Evolutionary conservation across 1,140 invertebrate species (phyloP), one percentile per base, ranked within the genome.

Genomic region (Drosophila novamexicana): DNA sequence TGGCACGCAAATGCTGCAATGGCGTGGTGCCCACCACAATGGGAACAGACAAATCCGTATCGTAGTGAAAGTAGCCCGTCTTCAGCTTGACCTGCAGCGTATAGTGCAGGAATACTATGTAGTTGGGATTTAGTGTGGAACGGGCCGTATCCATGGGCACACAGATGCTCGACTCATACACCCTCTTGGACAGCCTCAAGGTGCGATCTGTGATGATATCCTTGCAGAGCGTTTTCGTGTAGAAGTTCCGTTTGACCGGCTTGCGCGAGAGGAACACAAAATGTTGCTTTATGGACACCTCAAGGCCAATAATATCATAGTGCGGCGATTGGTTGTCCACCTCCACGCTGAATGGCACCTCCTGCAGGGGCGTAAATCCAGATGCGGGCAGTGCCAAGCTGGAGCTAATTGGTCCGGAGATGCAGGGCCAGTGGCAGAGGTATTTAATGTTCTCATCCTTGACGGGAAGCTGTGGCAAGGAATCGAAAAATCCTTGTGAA

Each of bases 391-490:
- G 37, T 0, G 75, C 54, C 62, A 92, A 18, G 5, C 74, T 88
- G 7, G 82, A 77, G 44, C 70, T 73, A n/a, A 92, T 81, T 9
- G 91, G 91, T 6, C 91, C 91, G 4, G 91, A 91, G 12, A 82
- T 81, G 45, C 91, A 92, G 6, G 91, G 91, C 88, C 91, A 91
- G 54, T 90, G 84, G 62, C 91, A 92, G n/a, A 92, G 89, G 72
- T 91, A 91, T 49, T 92, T 92, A 6, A 88, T 68, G 29, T 90
- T 91, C 58, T 92, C 91, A 36, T 91, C 89, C 62, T 91, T 86
- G 6, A 91, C 77, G 0, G 91, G 73, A 0, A 92, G 63, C 91
- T 92, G 34, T 7, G 22, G 4, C 4, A 29, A 29, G 5, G 22
- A 29, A 29, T 29, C 22, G 22, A 0, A 29, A 29, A 29, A 29